Percentiles rank a stretch among this genome's conserved stretches.
Conservation (phyloP, 1,140 invertebrate species). For the Drosophila pachea region DNA sequence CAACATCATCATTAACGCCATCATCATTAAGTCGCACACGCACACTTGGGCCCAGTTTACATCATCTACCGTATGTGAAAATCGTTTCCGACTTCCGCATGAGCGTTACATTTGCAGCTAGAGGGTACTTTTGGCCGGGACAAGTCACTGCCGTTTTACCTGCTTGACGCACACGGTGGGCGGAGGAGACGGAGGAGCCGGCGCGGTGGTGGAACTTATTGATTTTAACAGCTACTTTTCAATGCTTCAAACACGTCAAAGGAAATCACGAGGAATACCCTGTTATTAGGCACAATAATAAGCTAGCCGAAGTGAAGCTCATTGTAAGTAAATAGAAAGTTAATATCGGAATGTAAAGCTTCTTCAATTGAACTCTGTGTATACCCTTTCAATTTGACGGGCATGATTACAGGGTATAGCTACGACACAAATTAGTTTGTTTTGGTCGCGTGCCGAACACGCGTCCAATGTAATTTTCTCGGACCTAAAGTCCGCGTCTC, state of each 20-base stretch:
- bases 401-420: constrained; percentile 1
- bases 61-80: constrained; percentile 48
- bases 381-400: neutral
- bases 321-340: neutral
- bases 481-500: constrained; percentile 7
- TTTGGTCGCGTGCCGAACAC: constrained; percentile 47
- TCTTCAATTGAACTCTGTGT: too few species aligned
- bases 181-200: neutral
- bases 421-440: constrained; percentile 31
- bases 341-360: too few species aligned
- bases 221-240: constrained; percentile 35
- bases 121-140: constrained; percentile 12
- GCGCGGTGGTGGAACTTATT: constrained; percentile 20
- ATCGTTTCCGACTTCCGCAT: constrained; percentile 66
- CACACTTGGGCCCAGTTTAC: constrained; percentile 40
- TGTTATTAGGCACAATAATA: neutral
- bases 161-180: neutral
- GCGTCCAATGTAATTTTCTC: constrained; percentile 35
- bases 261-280: neutral
- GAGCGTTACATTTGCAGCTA: constrained; percentile 34
- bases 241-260: neutral
- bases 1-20: constrained; percentile 7
- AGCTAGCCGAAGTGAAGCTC: too few species aligned
- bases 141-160: constrained; percentile 29
- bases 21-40: constrained; percentile 30